Conservation (phyloP, 2,888 invertebrate species). For the Eupelmus urozonus region DNA sequence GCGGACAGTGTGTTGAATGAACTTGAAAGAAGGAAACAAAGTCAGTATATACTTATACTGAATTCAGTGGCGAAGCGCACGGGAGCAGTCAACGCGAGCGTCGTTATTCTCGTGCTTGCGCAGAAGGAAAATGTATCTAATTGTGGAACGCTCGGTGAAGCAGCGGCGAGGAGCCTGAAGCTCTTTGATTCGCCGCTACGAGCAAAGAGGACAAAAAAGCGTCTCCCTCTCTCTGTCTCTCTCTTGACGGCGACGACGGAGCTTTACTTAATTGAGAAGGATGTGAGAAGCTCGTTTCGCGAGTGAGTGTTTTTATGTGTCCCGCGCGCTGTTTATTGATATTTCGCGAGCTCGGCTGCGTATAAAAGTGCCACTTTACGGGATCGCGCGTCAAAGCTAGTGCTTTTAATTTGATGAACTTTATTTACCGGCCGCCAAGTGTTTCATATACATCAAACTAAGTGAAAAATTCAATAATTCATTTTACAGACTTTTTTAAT, state of each 20-base stretch:
- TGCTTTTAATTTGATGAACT: neutral
- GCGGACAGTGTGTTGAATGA: too few relatives aligned
- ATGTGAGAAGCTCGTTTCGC: slow-evolving; percentile 14
- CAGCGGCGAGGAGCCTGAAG: slow-evolving; percentile 1
- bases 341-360: slow-evolving; percentile 28
- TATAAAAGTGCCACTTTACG: too few relatives aligned
- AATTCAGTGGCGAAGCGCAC: neutral
- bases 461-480: too few relatives aligned
- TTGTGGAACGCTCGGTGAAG: slow-evolving; percentile 32
- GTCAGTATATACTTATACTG: neutral
- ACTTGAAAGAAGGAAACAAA: too few relatives aligned
- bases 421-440: too few relatives aligned
- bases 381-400: neutral
- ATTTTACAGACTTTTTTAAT: too few relatives aligned
- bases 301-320: slow-evolving; percentile 30
- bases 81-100: neutral
- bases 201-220: slow-evolving; percentile 6
- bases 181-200: slow-evolving; percentile 47
- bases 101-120: slow-evolving; percentile 38
- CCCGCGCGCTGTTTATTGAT: slow-evolving; percentile 38
- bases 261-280: slow-evolving; percentile 54
- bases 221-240: too few relatives aligned
- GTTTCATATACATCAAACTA: too few relatives aligned
- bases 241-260: slow-evolving; percentile 17
- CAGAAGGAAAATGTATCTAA: slow-evolving; percentile 48